Evolutionary conservation across 2,113 vertebrate genomes (phyloP).

Genomic region (Anhinga rufa): DNA sequence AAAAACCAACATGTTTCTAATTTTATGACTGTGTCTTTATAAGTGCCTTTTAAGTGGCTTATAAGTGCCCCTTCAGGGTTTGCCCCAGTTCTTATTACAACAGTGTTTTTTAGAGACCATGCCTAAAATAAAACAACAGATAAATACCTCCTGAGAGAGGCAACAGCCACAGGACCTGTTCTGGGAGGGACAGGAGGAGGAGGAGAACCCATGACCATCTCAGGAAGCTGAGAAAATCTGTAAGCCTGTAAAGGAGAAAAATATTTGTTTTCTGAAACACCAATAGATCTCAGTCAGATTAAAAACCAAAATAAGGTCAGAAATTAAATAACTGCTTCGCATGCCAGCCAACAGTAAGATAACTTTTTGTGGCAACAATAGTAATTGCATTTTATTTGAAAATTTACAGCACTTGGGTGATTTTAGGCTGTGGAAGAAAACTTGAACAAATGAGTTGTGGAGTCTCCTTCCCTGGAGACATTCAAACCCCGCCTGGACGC

Average conservation of each 20-base stretch:
- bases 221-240: slow-evolving; percentile 96
- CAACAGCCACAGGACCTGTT: slow-evolving; percentile 86
- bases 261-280: neutral
- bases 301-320: neutral
- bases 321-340: neutral
- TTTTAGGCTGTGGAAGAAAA: slow-evolving; percentile 8
- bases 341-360: neutral
- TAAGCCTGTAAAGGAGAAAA: slow-evolving; percentile 80
- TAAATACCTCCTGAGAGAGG: slow-evolving; percentile 62
- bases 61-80: neutral
- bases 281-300: neutral
- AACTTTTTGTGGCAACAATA: neutral
- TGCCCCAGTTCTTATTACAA: neutral
- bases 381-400: neutral
- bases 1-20: neutral
- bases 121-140: neutral
- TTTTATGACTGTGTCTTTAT: neutral
- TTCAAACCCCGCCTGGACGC: too few relatives aligned
- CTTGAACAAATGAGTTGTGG: neutral
- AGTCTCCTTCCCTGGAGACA: too few relatives aligned
- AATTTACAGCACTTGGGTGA: neutral
- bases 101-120: neutral
- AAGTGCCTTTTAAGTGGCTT: neutral
- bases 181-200: slow-evolving; percentile 93
- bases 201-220: slow-evolving; percentile 92